Evolutionary conservation across 2,113 vertebrate genomes (phyloP).

Genomic region (Oreochromis tanganicae): DNA sequence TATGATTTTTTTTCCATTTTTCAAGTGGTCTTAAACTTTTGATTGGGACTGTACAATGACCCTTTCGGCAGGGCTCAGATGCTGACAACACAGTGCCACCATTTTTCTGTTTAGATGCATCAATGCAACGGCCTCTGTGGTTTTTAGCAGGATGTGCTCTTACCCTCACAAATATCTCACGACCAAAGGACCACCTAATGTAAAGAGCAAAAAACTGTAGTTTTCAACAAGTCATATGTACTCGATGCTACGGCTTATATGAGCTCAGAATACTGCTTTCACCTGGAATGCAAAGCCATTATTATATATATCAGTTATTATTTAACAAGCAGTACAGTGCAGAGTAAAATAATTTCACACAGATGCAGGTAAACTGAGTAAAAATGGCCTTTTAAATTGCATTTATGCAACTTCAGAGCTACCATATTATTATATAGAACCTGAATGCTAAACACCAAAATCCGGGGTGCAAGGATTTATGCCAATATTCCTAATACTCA

Average conservation of each 20-base stretch:
- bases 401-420: neutral
- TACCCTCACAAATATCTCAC: neutral
- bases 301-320: neutral
- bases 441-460: neutral
- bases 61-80: neutral
- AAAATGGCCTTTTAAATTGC: neutral
- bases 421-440: neutral
- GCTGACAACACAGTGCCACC: neutral
- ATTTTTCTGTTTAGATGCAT: neutral
- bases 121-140: neutral
- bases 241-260: rapidly evolving
- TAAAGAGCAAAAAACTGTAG: neutral
- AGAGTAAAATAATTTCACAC: neutral
- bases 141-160: neutral
- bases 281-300: neutral
- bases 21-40: neutral
- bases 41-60: neutral
- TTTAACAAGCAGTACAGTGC: neutral
- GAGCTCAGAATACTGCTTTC: neutral
- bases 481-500: neutral
- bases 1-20: neutral
- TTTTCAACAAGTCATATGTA: neutral
- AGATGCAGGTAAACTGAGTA: neutral
- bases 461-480: neutral
- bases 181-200: neutral